Evolutionary conservation across 2,113 vertebrate genomes (phyloP), one percentile per base, ranked within the genome.

Genomic region (Gavia stellata): DNA sequence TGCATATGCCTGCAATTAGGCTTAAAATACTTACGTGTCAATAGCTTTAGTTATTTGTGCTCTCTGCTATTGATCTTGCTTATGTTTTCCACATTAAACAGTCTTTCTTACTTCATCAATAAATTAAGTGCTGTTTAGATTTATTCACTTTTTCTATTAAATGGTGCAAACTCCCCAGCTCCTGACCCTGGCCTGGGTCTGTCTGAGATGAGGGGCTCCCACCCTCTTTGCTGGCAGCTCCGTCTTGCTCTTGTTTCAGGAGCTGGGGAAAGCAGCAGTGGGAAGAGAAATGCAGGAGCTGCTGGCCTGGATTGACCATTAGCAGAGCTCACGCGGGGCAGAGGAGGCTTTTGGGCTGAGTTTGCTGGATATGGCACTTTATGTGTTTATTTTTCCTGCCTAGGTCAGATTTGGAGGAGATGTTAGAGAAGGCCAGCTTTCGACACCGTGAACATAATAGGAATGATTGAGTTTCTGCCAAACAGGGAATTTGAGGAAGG

Each of bases 1-100:
- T 98, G 98, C 98, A 96, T 97, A 97, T 98, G 98, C 96, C 98
- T 98, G 98, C 98, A 98, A 98, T 98, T 98, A 98, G 97, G 94
- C 96, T 97, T 98, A 98, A 98, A 98, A 98, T 97, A 97, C 97
- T 97, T 97, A 90, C 17, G 96, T 98, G 98, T 96, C 97, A 96
- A 97, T 98, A 98, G 97, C 97, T 97, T 97, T 93, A 96, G 98
- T 98, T 98, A 97, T 98, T 97, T 96, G 97, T 80, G 94, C 86
- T 97, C 96, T 92, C 85, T 52, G 68, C 5, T 97, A 98, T 98
- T 86, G 96, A 97, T 97, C 97, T 68, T 90, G 94, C 83, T 81
- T 94, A 97, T 94, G 61, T 97, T 96, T 97, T 97, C 96, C 88
- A 90, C 96, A 86, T 90, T 96, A 95, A 97, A 94, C 78, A 44